Evolutionary conservation across 2,113 vertebrate genomes (phyloP).

Genomic region (Aegypius monachus): DNA sequence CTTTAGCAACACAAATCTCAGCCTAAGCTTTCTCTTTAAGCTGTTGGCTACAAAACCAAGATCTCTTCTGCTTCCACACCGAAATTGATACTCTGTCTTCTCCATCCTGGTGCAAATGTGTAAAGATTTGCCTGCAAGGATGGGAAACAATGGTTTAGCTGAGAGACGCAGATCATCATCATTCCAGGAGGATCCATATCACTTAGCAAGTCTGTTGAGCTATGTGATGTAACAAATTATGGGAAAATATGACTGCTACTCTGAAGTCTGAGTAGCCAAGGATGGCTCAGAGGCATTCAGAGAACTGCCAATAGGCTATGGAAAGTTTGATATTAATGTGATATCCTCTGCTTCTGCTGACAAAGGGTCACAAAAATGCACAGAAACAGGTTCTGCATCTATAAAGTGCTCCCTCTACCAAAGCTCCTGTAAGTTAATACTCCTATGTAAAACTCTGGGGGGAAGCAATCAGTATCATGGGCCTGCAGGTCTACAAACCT

Average conservation of each 20-base stretch:
- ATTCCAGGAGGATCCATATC: not conserved
- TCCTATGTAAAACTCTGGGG: not conserved
- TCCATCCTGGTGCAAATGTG: not conserved
- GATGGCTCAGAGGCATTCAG: not conserved
- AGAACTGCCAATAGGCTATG: not conserved
- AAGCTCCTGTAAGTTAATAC: not conserved
- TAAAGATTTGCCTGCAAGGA: not conserved
- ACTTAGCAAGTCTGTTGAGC: not conserved
- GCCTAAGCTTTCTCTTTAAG: not conserved
- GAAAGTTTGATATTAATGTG: not conserved
- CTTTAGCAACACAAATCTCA: constrained; percentile 11
- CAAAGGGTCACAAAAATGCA: not conserved
- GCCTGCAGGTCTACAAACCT: not conserved
- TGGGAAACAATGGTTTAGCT: not conserved
- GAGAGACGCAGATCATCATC: not conserved
- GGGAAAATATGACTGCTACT: not conserved
- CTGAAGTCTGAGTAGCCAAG: not conserved
- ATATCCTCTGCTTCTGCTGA: not conserved
- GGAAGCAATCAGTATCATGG: not conserved
- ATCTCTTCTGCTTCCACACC: not conserved
- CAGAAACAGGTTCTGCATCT: not conserved
- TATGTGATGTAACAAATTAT: not conserved
- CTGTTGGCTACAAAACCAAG: not conserved
- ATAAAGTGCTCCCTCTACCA: not conserved
- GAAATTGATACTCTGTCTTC: not conserved